Base-by-base conservation (phyloP, 1,140 invertebrate species). In the Neodiprion virginianus region DNA sequence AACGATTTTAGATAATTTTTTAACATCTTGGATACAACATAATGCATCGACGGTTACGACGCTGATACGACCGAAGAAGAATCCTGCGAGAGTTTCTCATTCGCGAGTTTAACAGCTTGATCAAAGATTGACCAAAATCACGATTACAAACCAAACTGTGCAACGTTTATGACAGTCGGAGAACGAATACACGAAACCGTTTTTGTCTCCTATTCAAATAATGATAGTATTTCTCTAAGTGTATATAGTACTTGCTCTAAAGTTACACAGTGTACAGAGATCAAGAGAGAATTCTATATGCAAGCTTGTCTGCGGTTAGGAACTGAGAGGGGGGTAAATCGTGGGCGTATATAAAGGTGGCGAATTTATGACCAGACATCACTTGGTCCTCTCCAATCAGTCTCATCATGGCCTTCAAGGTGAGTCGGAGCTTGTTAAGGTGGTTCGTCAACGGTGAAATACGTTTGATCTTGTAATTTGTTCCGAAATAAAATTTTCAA, bases 181-280 rank as follows among this genome's bases (percentile, higher is more conserved):
- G 53, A 61, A 61, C 53, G n/a, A 61, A 61, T 61, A 61, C 53
- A 40, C 28, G 28, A 40, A 40, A 40, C 28, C 28, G 28, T 40
- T 40, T 40, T 40, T 40, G 28, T 40, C 28, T 40, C 28, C 28
- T 40, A 1, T 40, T 17, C 53, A 61, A 17, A 61, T 61, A 14
- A 61, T 61, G n/a, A 61, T 14, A 61, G 0, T 14, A 12, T 61
- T 61, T 61, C 11, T 61, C n/a, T 4, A 0, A 5, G 28, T 5
- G 28, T 40, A 12, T 12, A 61, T 61, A 61, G 53, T 14, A 12
- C 11, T 12, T 14, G 11, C 53, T 61, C 53, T 61, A 61, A 61
- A 8, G 53, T 61, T 61, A 61, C 53, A 61, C n/a, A 61, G 11
- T 61, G 53, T 61, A 61, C 53, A 61, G n/a, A 61, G 53, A 61